A percentile compares a stretch with the other conserved stretches of the same genome.
Conservation (phyloP, 2,888 invertebrate genomes). For the Oscheius onirici region DNA sequence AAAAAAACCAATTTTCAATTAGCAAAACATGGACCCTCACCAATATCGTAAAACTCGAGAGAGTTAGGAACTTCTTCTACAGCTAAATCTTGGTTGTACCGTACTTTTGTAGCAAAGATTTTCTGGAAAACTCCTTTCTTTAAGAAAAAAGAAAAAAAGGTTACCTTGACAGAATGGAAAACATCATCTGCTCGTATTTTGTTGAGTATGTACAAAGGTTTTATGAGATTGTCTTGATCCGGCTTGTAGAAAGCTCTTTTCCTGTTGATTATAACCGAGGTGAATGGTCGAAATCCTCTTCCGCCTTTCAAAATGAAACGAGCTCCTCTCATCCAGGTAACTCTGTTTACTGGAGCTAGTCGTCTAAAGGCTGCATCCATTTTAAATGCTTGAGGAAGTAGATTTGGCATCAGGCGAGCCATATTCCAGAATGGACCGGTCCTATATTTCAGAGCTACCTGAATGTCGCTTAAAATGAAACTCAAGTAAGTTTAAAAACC, state of each 20-base stretch:
- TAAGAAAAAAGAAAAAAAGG: background rate
- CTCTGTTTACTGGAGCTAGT: background rate
- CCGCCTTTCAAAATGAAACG: conserved; percentile 38
- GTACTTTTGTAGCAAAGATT: conserved; percentile 53
- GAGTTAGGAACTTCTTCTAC: conserved; percentile 47
- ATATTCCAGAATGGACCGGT: conserved; percentile 16
- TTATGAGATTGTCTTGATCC: background rate
- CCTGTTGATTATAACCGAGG: conserved; percentile 35
- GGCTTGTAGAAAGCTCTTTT: conserved; percentile 4
- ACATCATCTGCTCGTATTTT: conserved; percentile 32
- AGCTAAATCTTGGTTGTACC: conserved; percentile 62
- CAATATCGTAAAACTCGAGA: conserved; percentile 66
- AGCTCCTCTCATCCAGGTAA: conserved; percentile 16
- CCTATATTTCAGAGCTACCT: conserved; percentile 15
- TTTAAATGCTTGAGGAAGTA: conserved; percentile 16
- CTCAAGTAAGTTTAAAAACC: too few species aligned
- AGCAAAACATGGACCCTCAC: conserved; percentile 33
- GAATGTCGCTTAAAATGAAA: too few species aligned
- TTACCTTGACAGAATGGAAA: conserved; percentile 27
- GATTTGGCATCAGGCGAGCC: conserved; percentile 5
- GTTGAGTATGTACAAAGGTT: background rate
- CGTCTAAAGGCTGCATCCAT: conserved; percentile 32
- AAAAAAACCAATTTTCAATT: conserved; percentile 22
- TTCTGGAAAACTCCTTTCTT: conserved; percentile 34
- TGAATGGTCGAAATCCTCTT: conserved; percentile 49